phyloP scores from a whole-genome alignment of 2,888 invertebrate genomes.

The Ophonus ardosiacus region DNA sequence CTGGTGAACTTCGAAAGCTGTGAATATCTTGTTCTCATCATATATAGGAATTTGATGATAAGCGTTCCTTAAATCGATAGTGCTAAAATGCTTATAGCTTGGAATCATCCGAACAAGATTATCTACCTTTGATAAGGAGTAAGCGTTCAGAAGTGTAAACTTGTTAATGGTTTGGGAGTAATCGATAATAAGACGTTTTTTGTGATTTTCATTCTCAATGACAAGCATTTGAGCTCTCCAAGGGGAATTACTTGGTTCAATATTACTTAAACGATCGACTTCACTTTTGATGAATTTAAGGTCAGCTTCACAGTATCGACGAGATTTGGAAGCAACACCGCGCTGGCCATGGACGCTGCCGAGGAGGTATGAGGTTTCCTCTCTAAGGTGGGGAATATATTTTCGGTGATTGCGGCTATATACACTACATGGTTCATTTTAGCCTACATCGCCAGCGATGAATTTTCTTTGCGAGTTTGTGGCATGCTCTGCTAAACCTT shows the following conservation, averaged over 20 bases:
- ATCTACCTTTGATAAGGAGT: constrained; percentile 62
- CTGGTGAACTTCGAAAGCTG: constrained; percentile 65
- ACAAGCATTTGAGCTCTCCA: not conserved
- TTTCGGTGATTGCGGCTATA: no score
- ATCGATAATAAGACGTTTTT: not conserved
- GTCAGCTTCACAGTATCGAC: not conserved
- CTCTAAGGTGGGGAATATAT: no score
- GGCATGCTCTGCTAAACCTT: no score
- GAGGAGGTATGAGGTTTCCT: no score
- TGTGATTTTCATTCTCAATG: not conserved
- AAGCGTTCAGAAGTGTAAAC: constrained; percentile 60
- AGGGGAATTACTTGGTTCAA: not conserved
- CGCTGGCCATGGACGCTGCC: no score
- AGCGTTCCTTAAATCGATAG: constrained; percentile 63
- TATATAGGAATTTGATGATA: constrained; percentile 66
- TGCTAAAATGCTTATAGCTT: constrained; percentile 60
- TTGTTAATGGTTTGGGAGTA: constrained; percentile 9
- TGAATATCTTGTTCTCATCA: no score
- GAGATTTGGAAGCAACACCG: not conserved
- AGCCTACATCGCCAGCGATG: no score
- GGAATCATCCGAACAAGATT: constrained; percentile 58
- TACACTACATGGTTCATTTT: no score
- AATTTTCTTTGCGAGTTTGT: no score
- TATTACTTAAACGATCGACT: not conserved
- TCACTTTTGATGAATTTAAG: not conserved